Percentiles rank a stretch among this genome's conserved stretches.
Evolutionary conservation across 2,888 invertebrate genomes (phyloP).

Genomic region (Leptinotarsa haldemani): DNA sequence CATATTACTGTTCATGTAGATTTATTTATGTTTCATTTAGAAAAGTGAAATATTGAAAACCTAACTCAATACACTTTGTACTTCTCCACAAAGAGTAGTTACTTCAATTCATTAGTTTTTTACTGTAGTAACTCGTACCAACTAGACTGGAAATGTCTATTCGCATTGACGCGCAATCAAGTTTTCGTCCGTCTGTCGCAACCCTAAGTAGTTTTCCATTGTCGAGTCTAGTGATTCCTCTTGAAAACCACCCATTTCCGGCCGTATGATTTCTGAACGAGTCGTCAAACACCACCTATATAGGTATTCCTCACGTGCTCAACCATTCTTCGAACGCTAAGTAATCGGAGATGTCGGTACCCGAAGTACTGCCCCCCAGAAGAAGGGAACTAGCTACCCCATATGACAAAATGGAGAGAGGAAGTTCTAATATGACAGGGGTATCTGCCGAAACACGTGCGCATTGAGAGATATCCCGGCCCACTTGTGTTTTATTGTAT

Average conservation of each 20-base stretch:
- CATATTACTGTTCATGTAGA: no score
- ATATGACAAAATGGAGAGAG: slow-evolving; percentile 56
- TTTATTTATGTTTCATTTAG: no score
- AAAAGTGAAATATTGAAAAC: no score
- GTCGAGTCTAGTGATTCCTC: slow-evolving; percentile 46
- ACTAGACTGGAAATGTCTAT: not conserved
- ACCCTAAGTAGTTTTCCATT: slow-evolving; percentile 39
- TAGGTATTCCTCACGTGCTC: slow-evolving; percentile 43
- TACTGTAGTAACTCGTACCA: no score
- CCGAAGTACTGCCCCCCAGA: slow-evolving; percentile 26
- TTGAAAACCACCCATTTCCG: slow-evolving; percentile 60
- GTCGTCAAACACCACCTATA: slow-evolving; percentile 25
- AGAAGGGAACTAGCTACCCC: slow-evolving; percentile 46
- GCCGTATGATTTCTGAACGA: slow-evolving; percentile 34
- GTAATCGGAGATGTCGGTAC: slow-evolving; percentile 42
- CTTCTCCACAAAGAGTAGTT: no score
- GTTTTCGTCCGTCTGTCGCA: slow-evolving; percentile 25
- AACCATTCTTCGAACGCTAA: slow-evolving; percentile 20
- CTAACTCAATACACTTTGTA: no score
- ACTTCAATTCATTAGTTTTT: no score
- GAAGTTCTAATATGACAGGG: slow-evolving; percentile 63
- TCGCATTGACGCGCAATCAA: slow-evolving; percentile 16
- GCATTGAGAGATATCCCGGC: slow-evolving; percentile 54
- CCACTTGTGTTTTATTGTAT: slow-evolving; percentile 52
- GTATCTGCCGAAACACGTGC: slow-evolving; percentile 63